phyloP scores from a whole-genome alignment of 2,888 invertebrate species.

The Caenorhabditis sulstoni region DNA sequence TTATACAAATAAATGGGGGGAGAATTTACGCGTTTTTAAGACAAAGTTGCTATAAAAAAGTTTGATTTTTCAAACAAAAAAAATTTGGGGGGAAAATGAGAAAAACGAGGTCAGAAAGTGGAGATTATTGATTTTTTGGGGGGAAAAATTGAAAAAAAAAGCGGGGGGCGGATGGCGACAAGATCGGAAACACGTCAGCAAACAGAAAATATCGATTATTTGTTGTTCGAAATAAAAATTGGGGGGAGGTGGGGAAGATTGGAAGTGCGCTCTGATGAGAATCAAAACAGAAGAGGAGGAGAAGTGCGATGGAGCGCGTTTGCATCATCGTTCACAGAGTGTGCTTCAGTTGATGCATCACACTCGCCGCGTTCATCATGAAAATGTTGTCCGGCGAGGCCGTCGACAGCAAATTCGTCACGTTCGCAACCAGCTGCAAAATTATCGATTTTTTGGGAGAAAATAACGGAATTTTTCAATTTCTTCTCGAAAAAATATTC shows the following conservation, averaged over 20 bases:
- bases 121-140: conserved; percentile 29
- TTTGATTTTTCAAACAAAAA: not conserved
- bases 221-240: too few relatives aligned
- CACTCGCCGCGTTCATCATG: conserved; percentile 64
- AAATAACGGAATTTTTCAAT: too few relatives aligned
- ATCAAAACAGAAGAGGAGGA: conserved; percentile 5
- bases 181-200: conserved; percentile 46
- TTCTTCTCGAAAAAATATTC: too few relatives aligned
- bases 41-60: not conserved
- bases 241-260: too few relatives aligned
- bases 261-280: too few relatives aligned
- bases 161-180: conserved; percentile 22
- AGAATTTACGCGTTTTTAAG: conserved; percentile 40
- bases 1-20: conserved; percentile 41
- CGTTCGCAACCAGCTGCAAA: conserved; percentile 54
- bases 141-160: conserved; percentile 9
- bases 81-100: conserved; percentile 3
- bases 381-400: conserved; percentile 61
- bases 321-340: conserved; percentile 25
- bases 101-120: conserved; percentile 39
- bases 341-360: conserved; percentile 65
- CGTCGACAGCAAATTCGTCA: conserved; percentile 39
- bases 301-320: not conserved
- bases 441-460: too few relatives aligned
- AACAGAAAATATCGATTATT: too few relatives aligned